Evolutionary conservation across 2,113 vertebrate species (phyloP).

Genomic region (Brachypteracias leptosomus): DNA sequence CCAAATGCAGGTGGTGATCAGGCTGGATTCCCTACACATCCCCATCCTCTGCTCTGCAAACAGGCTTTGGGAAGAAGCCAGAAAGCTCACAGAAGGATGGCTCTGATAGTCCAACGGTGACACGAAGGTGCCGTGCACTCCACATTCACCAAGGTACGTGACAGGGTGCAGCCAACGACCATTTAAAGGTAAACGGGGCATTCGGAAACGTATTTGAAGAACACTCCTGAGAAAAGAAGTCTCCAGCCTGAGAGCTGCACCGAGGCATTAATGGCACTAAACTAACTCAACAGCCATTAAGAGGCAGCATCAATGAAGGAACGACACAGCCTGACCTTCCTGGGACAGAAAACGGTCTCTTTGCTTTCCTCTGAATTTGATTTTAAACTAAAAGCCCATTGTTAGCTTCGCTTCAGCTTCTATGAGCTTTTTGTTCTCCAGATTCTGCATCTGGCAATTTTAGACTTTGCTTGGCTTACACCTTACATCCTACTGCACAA

Average conservation of each 20-base stretch:
- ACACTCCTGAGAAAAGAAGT: neutral
- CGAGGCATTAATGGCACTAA: neutral
- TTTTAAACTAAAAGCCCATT: neutral
- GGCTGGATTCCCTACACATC: neutral
- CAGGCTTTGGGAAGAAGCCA: neutral
- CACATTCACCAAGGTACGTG: rapidly evolving
- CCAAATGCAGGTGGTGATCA: neutral
- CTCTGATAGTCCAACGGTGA: neutral
- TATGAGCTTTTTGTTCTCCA: neutral
- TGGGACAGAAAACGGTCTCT: neutral
- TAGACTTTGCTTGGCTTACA: neutral
- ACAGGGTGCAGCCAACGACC: neutral
- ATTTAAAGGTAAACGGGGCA: neutral
- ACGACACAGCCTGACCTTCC: neutral
- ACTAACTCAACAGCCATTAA: neutral
- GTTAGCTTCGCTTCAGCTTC: neutral
- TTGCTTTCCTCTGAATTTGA: neutral
- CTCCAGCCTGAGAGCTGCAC: neutral
- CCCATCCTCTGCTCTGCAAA: neutral
- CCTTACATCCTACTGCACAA: neutral
- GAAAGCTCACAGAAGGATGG: neutral
- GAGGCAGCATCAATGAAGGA: neutral
- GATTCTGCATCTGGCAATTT: neutral
- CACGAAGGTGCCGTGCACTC: rapidly evolving
- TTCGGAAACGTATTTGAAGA: neutral